Conservation (phyloP, 2,888 invertebrate species). For the Lacanobia oleracea region DNA sequence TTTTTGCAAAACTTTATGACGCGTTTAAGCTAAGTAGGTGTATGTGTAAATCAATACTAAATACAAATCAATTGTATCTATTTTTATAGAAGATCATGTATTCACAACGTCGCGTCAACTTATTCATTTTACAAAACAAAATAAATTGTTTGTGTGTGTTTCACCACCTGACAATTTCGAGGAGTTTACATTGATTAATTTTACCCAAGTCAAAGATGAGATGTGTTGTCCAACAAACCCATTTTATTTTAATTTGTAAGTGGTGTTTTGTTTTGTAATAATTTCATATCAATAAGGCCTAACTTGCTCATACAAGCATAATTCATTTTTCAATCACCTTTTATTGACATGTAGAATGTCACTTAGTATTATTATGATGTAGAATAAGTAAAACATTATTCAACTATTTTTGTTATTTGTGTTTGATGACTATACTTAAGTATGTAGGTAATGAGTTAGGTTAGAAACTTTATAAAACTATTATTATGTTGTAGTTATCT, state of each 20-base stretch:
- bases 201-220: conserved; percentile 11
- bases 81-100: conserved; percentile 42
- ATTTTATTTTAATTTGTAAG: conserved; percentile 28
- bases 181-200: conserved; percentile 1
- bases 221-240: conserved; percentile 21
- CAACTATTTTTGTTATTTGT: conserved; percentile 58
- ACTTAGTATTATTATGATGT: conserved; percentile 42
- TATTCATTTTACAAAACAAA: conserved; percentile 32
- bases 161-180: conserved; percentile 32
- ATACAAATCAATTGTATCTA: conserved; percentile 25
- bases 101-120: conserved; percentile 23
- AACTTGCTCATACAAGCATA: conserved; percentile 70
- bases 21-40: conserved; percentile 25
- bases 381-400: conserved; percentile 45
- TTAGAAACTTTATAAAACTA: conserved; percentile 29
- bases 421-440: conserved; percentile 31
- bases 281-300: conserved; percentile 77
- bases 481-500: conserved; percentile 49
- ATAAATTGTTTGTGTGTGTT: conserved; percentile 52
- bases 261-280: conserved; percentile 53
- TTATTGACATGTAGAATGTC: conserved; percentile 44
- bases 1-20: conserved; percentile 39
- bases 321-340: conserved; percentile 67
- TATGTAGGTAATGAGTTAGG: conserved; percentile 40
- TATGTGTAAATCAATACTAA: conserved; percentile 26